Percentiles rank a stretch among this genome's conserved stretches.
Conservation (phyloP, 30 jellyfish, hydroid and myxozoan genomes). For the Cassiopea andromeda region DNA sequence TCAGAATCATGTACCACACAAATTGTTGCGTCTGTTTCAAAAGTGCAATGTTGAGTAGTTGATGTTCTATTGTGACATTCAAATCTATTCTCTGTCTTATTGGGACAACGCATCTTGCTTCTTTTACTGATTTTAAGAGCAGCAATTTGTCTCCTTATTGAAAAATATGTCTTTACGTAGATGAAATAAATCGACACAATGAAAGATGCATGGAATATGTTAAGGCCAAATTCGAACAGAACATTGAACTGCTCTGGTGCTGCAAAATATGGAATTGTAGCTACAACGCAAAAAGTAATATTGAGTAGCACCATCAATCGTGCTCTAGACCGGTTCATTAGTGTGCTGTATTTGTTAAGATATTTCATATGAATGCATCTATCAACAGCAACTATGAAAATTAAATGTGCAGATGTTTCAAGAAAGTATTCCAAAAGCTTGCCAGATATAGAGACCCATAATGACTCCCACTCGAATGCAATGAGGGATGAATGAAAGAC, state of each 20-base stretch:
- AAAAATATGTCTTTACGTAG: background rate
- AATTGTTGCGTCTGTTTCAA: too few species aligned
- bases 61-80: background rate
- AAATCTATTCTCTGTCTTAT: background rate
- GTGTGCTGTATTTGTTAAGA: background rate
- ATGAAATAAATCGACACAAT: background rate
- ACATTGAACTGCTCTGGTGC: background rate
- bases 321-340: conserved; percentile 1
- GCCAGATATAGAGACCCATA: background rate
- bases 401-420: background rate
- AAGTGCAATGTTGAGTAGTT: too few species aligned
- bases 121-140: background rate
- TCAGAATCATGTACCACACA: too few species aligned
- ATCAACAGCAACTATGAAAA: background rate
- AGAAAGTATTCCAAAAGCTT: background rate
- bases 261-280: background rate
- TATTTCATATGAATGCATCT: conserved; percentile 8
- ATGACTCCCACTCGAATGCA: background rate
- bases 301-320: background rate
- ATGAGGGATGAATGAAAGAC: background rate
- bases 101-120: background rate
- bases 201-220: background rate
- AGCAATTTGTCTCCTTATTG: background rate
- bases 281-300: background rate
- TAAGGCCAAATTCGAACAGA: background rate